Percentiles rank a stretch among this genome's conserved stretches.
These are phyloP conservation scores for Oryzias sinensis DNA, from an alignment of 2,797 vertebrate genomes.

Conservation along the genomic window DNA sequence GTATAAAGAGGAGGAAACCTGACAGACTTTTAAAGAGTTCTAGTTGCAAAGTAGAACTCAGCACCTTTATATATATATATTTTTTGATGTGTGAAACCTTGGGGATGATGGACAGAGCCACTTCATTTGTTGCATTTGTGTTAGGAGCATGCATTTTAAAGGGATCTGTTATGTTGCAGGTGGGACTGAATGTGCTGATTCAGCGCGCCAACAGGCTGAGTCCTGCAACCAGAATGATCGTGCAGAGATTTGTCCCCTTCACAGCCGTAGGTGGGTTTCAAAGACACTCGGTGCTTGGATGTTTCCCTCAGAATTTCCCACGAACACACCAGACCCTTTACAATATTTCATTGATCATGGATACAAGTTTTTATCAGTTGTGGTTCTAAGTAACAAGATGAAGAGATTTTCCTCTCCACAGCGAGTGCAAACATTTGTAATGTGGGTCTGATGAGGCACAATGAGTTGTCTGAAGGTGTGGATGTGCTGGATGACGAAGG, in stretches of 20 bases:
- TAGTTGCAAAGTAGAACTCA: too few species aligned
- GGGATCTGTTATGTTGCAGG: constrained; percentile 68
- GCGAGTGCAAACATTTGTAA: constrained; percentile 97
- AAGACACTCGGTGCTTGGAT: constrained; percentile 3
- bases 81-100: too few species aligned
- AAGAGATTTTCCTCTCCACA: constrained; percentile 44
- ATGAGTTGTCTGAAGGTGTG: constrained; percentile 91
- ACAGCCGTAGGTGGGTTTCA: constrained; percentile 90
- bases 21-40: too few species aligned
- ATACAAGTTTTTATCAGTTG: background rate
- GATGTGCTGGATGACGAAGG: constrained; percentile 87
- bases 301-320: too few species aligned
- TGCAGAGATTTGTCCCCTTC: constrained; percentile 95
- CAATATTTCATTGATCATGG: too few species aligned
- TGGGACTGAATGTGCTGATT: constrained; percentile 93
- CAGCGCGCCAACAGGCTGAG: constrained; percentile 91
- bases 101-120: too few species aligned
- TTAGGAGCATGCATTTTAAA: background rate
- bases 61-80: too few species aligned
- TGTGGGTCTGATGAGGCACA: constrained; percentile 94
- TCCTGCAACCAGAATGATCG: constrained; percentile 89
- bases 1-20: too few species aligned
- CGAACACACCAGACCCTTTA: too few species aligned
- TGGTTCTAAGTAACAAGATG: too few species aligned
- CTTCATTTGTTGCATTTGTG: too few species aligned